phyloP scores from a whole-genome alignment of 2,113 vertebrate genomes.

The Trinectes maculatus region DNA sequence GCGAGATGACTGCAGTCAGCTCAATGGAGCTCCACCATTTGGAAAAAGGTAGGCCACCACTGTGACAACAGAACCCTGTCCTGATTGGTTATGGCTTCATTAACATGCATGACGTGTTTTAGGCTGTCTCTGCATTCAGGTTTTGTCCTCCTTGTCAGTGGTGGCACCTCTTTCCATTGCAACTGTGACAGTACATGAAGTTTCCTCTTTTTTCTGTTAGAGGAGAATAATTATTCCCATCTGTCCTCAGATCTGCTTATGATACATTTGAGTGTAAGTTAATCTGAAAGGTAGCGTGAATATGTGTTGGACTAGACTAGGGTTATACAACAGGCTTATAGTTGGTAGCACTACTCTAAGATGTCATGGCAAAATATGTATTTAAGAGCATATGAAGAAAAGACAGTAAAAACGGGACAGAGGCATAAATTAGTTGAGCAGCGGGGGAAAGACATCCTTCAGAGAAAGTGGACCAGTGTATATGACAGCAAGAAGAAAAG shows the following conservation, averaged over 20 bases:
- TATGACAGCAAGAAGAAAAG: constrained; percentile 36
- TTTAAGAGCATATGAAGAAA: neutral
- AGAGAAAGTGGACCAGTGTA: constrained; percentile 43
- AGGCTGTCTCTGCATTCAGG: too few species aligned
- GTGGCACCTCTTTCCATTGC: too few species aligned
- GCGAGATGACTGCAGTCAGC: too few species aligned
- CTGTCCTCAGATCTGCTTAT: neutral
- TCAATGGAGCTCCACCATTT: too few species aligned
- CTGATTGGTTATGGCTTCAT: too few species aligned
- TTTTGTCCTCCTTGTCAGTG: too few species aligned
- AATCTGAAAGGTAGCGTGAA: too few species aligned
- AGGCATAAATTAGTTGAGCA: neutral
- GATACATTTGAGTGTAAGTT: neutral
- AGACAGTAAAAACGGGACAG: neutral
- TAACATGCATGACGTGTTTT: too few species aligned
- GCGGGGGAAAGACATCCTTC: constrained; percentile 23
- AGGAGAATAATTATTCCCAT: constrained; percentile 9
- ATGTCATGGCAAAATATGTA: constrained; percentile 33
- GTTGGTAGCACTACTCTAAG: constrained; percentile 3
- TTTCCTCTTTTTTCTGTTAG: neutral
- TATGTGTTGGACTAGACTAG: constrained; percentile 46
- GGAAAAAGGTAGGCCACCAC: too few species aligned
- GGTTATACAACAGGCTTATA: constrained; percentile 56
- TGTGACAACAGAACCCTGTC: too few species aligned
- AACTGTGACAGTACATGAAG: too few species aligned